Evolutionary conservation across 2,113 vertebrate species (phyloP).

Genomic region (Xenus cinereus): DNA sequence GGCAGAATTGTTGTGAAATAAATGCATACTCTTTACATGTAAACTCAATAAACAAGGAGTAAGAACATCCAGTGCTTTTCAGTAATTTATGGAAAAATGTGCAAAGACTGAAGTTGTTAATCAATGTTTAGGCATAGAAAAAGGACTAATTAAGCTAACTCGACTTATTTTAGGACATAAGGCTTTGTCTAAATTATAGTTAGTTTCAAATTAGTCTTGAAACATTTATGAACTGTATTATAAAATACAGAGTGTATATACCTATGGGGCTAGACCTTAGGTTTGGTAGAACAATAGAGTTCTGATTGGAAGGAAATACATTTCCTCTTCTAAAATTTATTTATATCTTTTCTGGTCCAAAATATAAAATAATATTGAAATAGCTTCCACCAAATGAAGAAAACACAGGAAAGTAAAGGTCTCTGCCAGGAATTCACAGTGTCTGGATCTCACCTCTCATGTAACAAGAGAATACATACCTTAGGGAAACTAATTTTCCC

Average conservation of each 20-base stretch:
- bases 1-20: background rate
- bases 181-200: background rate
- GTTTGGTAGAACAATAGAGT: constrained; percentile 24
- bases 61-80: background rate
- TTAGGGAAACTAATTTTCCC: constrained; percentile 62
- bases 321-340: constrained; percentile 48
- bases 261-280: background rate
- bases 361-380: constrained; percentile 45
- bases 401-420: constrained; percentile 29
- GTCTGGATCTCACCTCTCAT: constrained; percentile 63
- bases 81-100: background rate
- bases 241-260: background rate
- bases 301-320: constrained; percentile 36
- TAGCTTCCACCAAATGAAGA: constrained; percentile 30
- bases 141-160: background rate
- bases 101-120: background rate
- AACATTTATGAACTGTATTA: background rate
- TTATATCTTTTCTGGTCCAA: constrained; percentile 27
- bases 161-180: background rate
- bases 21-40: background rate
- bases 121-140: background rate
- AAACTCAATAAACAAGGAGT: background rate
- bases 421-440: constrained; percentile 61
- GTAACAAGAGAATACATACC: constrained; percentile 57
- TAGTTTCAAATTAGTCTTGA: background rate